Percentiles rank a stretch among this genome's conserved stretches.
Evolutionary conservation across 2,113 vertebrate genomes (phyloP).

Genomic region (Cyanistes caeruleus): DNA sequence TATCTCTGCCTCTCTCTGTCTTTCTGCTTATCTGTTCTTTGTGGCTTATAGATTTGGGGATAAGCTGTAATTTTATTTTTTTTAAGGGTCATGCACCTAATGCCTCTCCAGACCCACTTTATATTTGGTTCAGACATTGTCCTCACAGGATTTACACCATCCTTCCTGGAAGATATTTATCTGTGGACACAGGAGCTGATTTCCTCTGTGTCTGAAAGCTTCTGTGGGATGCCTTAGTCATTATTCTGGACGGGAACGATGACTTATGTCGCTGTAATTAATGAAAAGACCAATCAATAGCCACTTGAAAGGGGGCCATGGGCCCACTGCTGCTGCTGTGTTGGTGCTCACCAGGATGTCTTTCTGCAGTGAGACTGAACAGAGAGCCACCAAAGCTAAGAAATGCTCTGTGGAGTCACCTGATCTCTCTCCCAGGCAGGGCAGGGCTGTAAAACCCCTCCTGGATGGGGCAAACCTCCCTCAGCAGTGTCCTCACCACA

Average conservation of each 20-base stretch:
- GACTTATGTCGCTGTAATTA: not conserved
- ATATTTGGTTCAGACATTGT: not conserved
- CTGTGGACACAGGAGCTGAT: not conserved
- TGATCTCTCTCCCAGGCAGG: not conserved
- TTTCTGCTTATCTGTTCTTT: constrained; percentile 63
- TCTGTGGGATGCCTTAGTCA: not conserved
- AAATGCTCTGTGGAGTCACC: not conserved
- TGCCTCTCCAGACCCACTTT: constrained; percentile 46
- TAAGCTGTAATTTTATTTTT: not conserved
- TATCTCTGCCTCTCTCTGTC: constrained; percentile 60
- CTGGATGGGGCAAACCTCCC: not conserved
- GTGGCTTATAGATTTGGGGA: constrained; percentile 36
- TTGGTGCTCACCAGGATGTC: constrained; percentile 11
- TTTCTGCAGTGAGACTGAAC: constrained; percentile 20
- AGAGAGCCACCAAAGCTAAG: not conserved
- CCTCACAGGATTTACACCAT: not conserved
- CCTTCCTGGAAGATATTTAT: not conserved
- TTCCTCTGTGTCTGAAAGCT: constrained; percentile 15
- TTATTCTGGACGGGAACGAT: not conserved
- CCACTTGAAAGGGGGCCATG: not conserved
- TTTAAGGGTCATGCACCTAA: constrained; percentile 23
- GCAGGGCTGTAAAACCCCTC: not conserved
- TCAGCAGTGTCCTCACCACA: not conserved
- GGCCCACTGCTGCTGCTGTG: not conserved
- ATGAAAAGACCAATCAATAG: not conserved